Base-by-base conservation (phyloP, 2,888 invertebrate species). In the Amaurobius ferox region DNA sequence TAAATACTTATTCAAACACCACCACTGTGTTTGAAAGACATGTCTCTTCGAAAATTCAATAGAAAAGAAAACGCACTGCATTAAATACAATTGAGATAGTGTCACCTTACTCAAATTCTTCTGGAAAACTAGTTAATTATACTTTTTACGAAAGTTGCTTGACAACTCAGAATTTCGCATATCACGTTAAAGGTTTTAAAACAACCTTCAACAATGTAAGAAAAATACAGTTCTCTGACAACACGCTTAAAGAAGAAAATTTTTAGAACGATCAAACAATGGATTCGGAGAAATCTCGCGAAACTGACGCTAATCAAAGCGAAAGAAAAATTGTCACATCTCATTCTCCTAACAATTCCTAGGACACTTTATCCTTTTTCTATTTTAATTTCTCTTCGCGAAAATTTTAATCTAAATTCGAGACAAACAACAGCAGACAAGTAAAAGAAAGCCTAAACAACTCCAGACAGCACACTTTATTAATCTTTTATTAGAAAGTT, bases 401-500 rank as follows among this genome's bases (percentile, higher is more conserved):
- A 66, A 30, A 66, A 32, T 66, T 66, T 66, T 66, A 66, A 66
- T 66, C 35, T 66, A 32, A 35, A 66, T 32, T 66, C 66, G 23
- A 35, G 32, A 35, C 66, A 32, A 64, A 62, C 23, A 30, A 30
- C 30, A n/a, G 32, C n/a, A 67, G 40, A 40, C 29, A 66, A 55
- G 48, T n/a, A 35, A 74, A 80, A 72, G 55, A 81, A 74, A 19
- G 28, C 5, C 66, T 35, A 66, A 66, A 23, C n/a, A 55, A 30
- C 40, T 26, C 70, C 32, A 40, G 30, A 39, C 83, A 71, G 48
- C 23, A 32, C 48, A 26, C 72, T 72, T 77, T 85, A 85, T 85
- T 85, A 85, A 85, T 83, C 83, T 85, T 85, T 85, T 85, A 85
- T 85, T 85, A 74, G 81, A 74, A 81, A 68, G 74, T 81, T 74